phyloP scores from a whole-genome alignment of 2,888 invertebrate species.

The Drepanosiphum platanoidis region DNA sequence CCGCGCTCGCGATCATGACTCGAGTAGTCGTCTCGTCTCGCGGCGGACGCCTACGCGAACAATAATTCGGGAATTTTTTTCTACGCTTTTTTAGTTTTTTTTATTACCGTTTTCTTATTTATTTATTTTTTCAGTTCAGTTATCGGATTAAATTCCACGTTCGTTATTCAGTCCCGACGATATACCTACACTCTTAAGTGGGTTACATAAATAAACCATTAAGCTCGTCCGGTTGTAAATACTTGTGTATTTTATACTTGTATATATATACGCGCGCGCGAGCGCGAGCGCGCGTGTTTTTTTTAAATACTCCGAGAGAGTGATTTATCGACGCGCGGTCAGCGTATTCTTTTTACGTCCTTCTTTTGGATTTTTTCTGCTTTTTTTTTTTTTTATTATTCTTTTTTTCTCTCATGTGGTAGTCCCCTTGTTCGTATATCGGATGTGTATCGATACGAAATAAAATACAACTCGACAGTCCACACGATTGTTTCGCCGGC shows the following conservation, averaged over 20 bases:
- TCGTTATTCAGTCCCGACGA: not conserved
- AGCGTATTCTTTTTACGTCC: conserved; percentile 17
- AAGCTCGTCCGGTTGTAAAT: conserved; percentile 54
- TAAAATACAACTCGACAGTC: conserved; percentile 38
- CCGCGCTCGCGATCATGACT: not conserved
- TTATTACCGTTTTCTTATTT: not conserved
- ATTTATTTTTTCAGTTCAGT: not conserved
- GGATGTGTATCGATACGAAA: conserved; percentile 48
- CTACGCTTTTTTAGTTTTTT: not conserved
- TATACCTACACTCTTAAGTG: conserved; percentile 28
- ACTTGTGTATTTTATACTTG: conserved; percentile 4
- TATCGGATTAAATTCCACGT: conserved; percentile 20
- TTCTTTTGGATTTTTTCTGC: conserved; percentile 34
- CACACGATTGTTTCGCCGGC: conserved; percentile 43
- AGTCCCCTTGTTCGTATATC: not conserved
- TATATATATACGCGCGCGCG: not conserved
- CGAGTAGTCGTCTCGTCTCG: too few species aligned
- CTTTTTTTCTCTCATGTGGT: not conserved
- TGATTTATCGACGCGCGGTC: conserved; percentile 44
- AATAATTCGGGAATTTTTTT: not conserved
- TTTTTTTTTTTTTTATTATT: not conserved
- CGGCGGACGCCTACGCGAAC: too few species aligned
- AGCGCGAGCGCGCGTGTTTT: not conserved
- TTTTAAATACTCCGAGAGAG: conserved; percentile 3
- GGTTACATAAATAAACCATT: conserved; percentile 61